Evolutionary conservation across 2,797 vertebrate genomes (phyloP).

Genomic region (Malacoraja senta): DNA sequence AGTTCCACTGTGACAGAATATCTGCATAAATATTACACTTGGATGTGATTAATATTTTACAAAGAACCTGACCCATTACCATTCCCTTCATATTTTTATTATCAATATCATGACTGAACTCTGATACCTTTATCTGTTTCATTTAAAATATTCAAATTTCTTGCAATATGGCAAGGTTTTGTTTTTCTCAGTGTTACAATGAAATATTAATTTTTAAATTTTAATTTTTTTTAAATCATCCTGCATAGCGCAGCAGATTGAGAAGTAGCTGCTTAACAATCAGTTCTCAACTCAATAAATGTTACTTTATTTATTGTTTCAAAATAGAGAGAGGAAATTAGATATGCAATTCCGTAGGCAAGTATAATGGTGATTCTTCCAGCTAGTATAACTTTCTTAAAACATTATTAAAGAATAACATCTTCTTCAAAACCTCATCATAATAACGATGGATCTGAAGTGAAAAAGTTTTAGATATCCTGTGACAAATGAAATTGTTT

Average conservation of each 20-base stretch:
- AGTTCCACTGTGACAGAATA: background rate
- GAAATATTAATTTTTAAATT: background rate
- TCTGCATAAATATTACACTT: background rate
- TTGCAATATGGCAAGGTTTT: background rate
- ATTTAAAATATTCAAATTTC: background rate
- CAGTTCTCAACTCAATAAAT: background rate
- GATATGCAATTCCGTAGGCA: background rate
- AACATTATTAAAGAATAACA: background rate
- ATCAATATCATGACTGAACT: background rate
- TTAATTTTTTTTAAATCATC: background rate
- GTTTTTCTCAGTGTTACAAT: background rate
- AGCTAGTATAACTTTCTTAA: background rate
- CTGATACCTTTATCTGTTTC: too few species aligned
- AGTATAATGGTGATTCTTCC: background rate
- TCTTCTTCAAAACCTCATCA: background rate
- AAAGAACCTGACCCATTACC: background rate
- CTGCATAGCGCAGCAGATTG: background rate
- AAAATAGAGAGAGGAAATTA: background rate
- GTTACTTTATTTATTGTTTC: background rate
- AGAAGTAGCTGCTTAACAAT: background rate
- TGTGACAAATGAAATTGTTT: background rate
- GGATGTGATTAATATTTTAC: background rate
- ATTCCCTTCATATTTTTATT: background rate
- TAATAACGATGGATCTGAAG: background rate
- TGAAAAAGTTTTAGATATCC: background rate